Evolutionary conservation across 2,888 invertebrate genomes (phyloP).

Genomic region (Dryomyza anilis): DNA sequence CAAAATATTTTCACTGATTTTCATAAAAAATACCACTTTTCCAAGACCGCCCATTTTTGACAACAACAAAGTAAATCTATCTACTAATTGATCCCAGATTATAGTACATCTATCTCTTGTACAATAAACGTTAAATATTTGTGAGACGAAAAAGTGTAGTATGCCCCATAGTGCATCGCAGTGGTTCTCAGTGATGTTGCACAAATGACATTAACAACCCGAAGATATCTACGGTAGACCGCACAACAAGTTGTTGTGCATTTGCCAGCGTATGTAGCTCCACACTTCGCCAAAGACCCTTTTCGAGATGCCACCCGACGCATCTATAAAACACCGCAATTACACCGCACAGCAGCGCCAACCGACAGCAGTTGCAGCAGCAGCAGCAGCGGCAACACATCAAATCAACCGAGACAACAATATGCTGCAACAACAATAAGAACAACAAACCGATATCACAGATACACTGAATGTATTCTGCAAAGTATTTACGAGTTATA

Average conservation of each 20-base stretch:
- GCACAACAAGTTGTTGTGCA: conserved; percentile 43
- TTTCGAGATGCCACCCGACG: too few species aligned
- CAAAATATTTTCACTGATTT: background rate
- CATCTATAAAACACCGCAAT: too few species aligned
- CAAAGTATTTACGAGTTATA: background rate
- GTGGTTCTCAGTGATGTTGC: background rate
- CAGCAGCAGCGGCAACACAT: background rate
- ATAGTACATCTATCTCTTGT: too few species aligned
- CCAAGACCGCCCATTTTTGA: too few species aligned
- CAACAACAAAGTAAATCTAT: too few species aligned
- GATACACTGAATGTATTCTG: too few species aligned
- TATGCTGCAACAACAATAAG: background rate
- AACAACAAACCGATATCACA: background rate
- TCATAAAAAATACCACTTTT: background rate
- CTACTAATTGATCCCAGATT: too few species aligned
- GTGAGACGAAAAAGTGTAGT: too few species aligned
- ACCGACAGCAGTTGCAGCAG: background rate
- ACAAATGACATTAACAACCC: conserved; percentile 38
- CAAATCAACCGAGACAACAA: conserved; percentile 13
- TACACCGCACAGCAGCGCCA: too few species aligned
- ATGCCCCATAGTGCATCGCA: background rate
- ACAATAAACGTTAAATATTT: too few species aligned
- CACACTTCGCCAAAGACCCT: background rate
- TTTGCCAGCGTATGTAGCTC: conserved; percentile 33
- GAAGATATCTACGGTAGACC: conserved; percentile 41